Percentiles rank a stretch among this genome's conserved stretches.
Conservation (phyloP, 2,113 vertebrate species). For the Xiphorhynchus elegans region DNA sequence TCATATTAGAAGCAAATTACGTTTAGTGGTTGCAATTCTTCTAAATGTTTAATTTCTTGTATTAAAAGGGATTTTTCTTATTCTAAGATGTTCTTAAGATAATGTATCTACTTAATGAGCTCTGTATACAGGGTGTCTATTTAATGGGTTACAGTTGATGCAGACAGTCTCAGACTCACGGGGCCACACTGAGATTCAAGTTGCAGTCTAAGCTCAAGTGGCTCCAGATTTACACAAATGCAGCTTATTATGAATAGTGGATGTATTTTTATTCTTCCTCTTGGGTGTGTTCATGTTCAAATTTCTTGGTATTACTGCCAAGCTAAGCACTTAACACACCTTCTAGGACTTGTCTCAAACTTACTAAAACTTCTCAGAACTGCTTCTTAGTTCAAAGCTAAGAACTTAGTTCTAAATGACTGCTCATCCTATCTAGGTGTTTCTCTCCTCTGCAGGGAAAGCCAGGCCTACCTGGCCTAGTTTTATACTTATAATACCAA, state of each 20-base stretch:
- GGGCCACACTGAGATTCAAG: neutral
- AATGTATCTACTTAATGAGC: neutral
- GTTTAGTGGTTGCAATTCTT: neutral
- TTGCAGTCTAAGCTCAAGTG: neutral
- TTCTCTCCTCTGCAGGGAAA: neutral
- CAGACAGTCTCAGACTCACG: neutral
- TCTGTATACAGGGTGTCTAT: rapidly evolving
- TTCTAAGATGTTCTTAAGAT: neutral
- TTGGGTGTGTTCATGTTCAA: neutral
- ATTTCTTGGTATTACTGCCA: neutral
- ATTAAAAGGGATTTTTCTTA: neutral
- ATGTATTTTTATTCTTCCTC: neutral
- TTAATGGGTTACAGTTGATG: neutral
- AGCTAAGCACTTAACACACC: neutral
- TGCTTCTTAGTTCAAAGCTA: neutral
- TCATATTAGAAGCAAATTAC: neutral
- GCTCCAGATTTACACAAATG: neutral
- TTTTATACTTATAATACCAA: rapidly evolving
- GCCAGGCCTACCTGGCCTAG: neutral
- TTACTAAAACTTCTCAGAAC: neutral
- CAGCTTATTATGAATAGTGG: neutral
- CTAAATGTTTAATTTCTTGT: neutral
- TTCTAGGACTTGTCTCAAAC: neutral
- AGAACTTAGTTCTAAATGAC: neutral
- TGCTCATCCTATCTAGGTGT: too few relatives aligned